phyloP scores from a whole-genome alignment of 2,113 vertebrate genomes.

The Thalassarche chlororhynchos region DNA sequence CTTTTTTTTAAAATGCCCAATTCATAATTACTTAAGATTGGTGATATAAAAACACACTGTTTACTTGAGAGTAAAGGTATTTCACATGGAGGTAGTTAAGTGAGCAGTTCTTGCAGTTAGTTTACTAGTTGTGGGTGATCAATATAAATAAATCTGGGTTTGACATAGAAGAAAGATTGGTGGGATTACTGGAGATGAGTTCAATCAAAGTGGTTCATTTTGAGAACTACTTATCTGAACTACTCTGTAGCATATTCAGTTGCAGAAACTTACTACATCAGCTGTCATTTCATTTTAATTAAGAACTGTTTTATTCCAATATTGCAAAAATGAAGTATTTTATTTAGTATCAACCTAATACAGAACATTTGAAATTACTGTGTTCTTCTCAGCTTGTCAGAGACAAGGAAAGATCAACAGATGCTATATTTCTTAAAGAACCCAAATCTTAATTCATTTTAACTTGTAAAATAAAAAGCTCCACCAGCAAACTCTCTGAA shows the following conservation, averaged over 20 bases:
- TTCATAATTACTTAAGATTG: neutral
- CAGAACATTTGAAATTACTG: neutral
- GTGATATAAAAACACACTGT: neutral
- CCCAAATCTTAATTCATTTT: neutral
- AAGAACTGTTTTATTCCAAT: neutral
- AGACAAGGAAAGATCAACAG: neutral
- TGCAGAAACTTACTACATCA: neutral
- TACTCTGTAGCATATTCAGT: neutral
- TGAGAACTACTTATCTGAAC: neutral
- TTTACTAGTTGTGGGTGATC: neutral
- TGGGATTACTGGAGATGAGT: neutral
- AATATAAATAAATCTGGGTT: neutral
- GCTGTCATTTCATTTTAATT: neutral
- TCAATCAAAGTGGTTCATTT: neutral
- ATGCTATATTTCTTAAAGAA: neutral
- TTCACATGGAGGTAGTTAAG: neutral
- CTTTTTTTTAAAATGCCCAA: too few relatives aligned
- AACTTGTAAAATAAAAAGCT: neutral
- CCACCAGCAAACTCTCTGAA: neutral
- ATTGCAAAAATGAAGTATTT: neutral
- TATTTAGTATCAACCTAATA: neutral
- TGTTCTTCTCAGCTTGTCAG: neutral
- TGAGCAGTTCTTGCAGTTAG: neutral
- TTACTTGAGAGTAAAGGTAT: neutral
- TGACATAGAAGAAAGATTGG: neutral